Base-by-base conservation (phyloP, 2,888 invertebrate genomes). In the Acanthococcus lagerstroemiae region DNA sequence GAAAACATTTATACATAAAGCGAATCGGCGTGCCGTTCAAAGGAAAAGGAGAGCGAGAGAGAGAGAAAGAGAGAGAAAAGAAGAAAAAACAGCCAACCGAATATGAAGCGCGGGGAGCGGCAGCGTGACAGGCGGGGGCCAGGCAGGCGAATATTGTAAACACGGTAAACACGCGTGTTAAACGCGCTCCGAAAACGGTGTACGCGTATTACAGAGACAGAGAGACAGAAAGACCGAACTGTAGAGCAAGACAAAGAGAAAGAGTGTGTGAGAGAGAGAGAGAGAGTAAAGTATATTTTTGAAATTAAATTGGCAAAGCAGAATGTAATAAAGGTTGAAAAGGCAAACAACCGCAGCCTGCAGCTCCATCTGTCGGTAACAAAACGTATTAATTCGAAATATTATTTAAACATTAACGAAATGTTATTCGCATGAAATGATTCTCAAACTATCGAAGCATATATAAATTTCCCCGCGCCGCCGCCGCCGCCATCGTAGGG, bases 351-450 rank as follows among this genome's bases (percentile, higher is more conserved):
- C 57, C 57, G 44, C 57, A 57, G 57, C 57, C 57, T 45, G 57
- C 57, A 57, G 57, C 57, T 57, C 57, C 30, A 57, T 57, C 57
- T 57, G 57, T 57, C 57, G 57, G 57, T 57, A 45, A 57, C 57
- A 57, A 57, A 57, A 57, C 45, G 57, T 44, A 57, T 57, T 57
- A 37, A 57, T 57, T 44, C 45, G 57, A 45, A 44, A 57, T 57
- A 57, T 7, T 46, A 57, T 57, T 57, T 57, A 57, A 57, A 57
- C 57, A 57, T 57, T 57, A 57, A 57, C 57, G 57, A 57, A 57
- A 57, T 57, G 57, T 57, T 57, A 57, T 57, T 57, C 57, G 57
- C 57, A 57, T 57, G 57, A 57, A 57, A 57, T 57, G 57, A 57
- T 57, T 57, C 57, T 57, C 45, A 57, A 57, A 57, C 57, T 57